Evolutionary conservation across 2,888 invertebrate genomes (phyloP).

Genomic region (Therioaphis trifolii): DNA sequence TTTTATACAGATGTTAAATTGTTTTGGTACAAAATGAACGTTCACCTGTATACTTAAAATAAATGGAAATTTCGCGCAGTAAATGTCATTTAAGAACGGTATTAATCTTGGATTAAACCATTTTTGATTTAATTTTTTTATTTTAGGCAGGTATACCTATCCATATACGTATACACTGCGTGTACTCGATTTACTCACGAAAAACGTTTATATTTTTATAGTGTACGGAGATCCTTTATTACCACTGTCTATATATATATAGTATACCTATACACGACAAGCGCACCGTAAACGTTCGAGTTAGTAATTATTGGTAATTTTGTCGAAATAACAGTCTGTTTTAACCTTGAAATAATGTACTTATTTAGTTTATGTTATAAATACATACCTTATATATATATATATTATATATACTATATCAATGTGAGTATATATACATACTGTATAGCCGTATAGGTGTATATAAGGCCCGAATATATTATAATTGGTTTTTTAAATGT

Average conservation of each 20-base stretch:
- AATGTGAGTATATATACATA: not conserved
- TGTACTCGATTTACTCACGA: not conserved
- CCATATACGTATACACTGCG: not conserved
- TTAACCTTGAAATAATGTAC: constrained; percentile 25
- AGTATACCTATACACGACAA: not conserved
- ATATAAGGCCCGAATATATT: not conserved
- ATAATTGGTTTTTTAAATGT: constrained; percentile 49
- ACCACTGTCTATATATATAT: not conserved
- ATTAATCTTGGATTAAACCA: constrained; percentile 36
- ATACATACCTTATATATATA: no score
- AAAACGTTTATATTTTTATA: not conserved
- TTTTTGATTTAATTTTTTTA: constrained; percentile 27
- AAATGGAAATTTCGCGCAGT: constrained; percentile 39
- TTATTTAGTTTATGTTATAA: not conserved
- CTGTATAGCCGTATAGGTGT: not conserved
- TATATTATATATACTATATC: not conserved
- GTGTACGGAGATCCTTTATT: not conserved
- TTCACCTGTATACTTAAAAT: constrained; percentile 41
- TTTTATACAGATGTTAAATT: constrained; percentile 38
- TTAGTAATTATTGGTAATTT: constrained; percentile 39
- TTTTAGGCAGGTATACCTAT: not conserved
- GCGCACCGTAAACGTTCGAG: not conserved
- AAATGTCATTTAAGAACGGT: constrained; percentile 30
- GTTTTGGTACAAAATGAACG: not conserved
- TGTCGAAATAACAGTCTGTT: constrained; percentile 36